A percentile compares a stretch with the other conserved stretches of the same genome.
Conservation (phyloP, 2,888 invertebrate genomes). For the Scotopteryx bipunctaria region DNA sequence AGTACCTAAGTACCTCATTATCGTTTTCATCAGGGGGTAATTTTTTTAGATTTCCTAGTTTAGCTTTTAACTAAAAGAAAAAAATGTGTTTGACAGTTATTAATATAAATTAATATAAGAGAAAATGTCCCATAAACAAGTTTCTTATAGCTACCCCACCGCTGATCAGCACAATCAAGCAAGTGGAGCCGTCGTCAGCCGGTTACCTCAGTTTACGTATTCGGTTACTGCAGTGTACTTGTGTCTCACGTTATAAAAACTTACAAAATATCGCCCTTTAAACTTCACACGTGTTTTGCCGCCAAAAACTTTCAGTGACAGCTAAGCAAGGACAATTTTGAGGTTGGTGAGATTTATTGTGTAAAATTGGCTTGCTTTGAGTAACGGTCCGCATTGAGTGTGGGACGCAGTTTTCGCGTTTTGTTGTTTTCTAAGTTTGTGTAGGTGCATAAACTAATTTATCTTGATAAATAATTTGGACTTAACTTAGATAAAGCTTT, state of each 20-base stretch:
- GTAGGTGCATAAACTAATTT: too few species aligned
- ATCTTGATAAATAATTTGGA: neutral
- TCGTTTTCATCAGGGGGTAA: too few species aligned
- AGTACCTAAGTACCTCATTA: too few species aligned
- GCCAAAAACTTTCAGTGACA: slow-evolving; percentile 26
- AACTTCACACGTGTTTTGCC: slow-evolving; percentile 27
- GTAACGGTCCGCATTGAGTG: slow-evolving; percentile 29
- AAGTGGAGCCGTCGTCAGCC: slow-evolving; percentile 30
- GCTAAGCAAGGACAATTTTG: slow-evolving; percentile 26
- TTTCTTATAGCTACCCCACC: slow-evolving; percentile 38
- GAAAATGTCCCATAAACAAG: slow-evolving; percentile 12
- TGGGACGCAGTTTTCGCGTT: slow-evolving; percentile 29
- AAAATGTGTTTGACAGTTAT: too few species aligned
- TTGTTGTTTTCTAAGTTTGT: slow-evolving; percentile 23
- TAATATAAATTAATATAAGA: too few species aligned
- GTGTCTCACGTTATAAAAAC: slow-evolving; percentile 33
- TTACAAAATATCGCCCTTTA: slow-evolving; percentile 26
- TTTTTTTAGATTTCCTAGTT: too few species aligned
- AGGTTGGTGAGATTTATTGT: slow-evolving; percentile 33
- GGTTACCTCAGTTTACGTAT: slow-evolving; percentile 52
- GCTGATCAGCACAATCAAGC: slow-evolving; percentile 44
- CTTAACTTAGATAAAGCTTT: neutral
- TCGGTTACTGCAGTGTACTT: slow-evolving; percentile 34
- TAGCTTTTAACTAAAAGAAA: too few species aligned
- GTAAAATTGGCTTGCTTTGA: slow-evolving; percentile 32